Base-by-base conservation (phyloP, 2,797 vertebrate species). In the Eospalax fontanierii region DNA sequence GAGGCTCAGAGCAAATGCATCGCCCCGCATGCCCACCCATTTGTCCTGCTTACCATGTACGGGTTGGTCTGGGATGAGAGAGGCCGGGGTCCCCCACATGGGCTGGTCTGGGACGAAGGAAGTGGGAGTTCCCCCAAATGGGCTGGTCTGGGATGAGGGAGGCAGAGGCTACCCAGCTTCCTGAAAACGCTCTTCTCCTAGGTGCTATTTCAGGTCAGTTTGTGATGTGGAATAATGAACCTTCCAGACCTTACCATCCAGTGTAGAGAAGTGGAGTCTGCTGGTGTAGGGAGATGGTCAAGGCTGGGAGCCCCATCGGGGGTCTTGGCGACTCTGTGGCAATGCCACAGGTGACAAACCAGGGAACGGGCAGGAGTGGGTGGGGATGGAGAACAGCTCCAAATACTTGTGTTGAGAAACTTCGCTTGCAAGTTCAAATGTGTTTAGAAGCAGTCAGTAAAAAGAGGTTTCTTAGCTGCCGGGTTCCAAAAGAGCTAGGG, bases 371-470 rank as follows among this genome's bases (percentile, higher is more conserved):
- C 73, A 93, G 87, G 65, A 40, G 75, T 68, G 15, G 18, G 71
- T 6, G 50, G 63, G 59, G 73, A 33, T 21, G 0, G 63, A 88
- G 84, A 66, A 59, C 57, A 21, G 1, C 33, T 14, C 15, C 0
- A 5, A 94, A 96, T 75, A 94, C 50, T 63, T 88, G 73, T 86
- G 89, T 22, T 59, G 96, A 40, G 93, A 75, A 81, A 65, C 70
- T 71, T 82, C 28, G 89, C 46, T 50, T 63, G 70, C 91, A 89
- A 91, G 87, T 95, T 97, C 91, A 96, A 43, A 46, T 78, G 66
- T 87, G 70, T 87, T 92, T 92, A 84, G 63, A 95, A 94, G 95
- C 59, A 92, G 57, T 89, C 30, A 59, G 24, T 65, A 33, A 61
- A 61, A 73, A 83, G 79, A 57, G 84, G 38, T 70, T 30, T 16